Conservation (phyloP, 2,797 vertebrate species). For the Ctenopoma kingsleyae region DNA sequence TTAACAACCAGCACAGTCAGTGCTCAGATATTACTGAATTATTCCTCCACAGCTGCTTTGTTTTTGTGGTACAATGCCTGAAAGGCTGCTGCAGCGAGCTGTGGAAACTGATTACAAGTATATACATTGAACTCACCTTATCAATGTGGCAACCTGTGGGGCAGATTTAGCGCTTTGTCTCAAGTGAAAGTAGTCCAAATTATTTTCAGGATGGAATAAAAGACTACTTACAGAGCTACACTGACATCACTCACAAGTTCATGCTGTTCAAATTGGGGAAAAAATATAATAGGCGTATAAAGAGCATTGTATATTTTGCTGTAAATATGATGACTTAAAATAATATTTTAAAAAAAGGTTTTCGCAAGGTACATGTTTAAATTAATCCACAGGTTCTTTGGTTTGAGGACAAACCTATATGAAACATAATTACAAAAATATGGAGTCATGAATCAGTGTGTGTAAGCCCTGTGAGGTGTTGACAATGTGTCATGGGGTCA, state of each 20-base stretch:
- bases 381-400: slow-evolving; percentile 25
- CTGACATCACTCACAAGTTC: slow-evolving; percentile 46
- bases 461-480: slow-evolving; percentile 26
- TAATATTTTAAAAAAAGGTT: neutral
- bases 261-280: slow-evolving; percentile 35
- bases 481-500: slow-evolving; percentile 32
- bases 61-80: slow-evolving; percentile 59
- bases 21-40: slow-evolving; percentile 58
- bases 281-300: slow-evolving; percentile 34
- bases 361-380: slow-evolving; percentile 15
- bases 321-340: slow-evolving; percentile 11
- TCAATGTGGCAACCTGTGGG: slow-evolving; percentile 64
- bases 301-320: slow-evolving; percentile 26
- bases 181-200: slow-evolving; percentile 54
- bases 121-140: slow-evolving; percentile 72
- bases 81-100: slow-evolving; percentile 60
- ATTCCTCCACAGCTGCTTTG: slow-evolving; percentile 56
- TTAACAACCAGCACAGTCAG: slow-evolving; percentile 35
- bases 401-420: slow-evolving; percentile 15
- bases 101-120: slow-evolving; percentile 73
- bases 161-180: slow-evolving; percentile 63
- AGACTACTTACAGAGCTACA: slow-evolving; percentile 38
- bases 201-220: slow-evolving; percentile 56
- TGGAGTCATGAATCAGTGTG: slow-evolving; percentile 30
- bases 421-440: slow-evolving; percentile 7